These are phyloP conservation scores for Ophion slaviceki DNA, from an alignment of 2,888 invertebrate species.

Conservation along the genomic window DNA sequence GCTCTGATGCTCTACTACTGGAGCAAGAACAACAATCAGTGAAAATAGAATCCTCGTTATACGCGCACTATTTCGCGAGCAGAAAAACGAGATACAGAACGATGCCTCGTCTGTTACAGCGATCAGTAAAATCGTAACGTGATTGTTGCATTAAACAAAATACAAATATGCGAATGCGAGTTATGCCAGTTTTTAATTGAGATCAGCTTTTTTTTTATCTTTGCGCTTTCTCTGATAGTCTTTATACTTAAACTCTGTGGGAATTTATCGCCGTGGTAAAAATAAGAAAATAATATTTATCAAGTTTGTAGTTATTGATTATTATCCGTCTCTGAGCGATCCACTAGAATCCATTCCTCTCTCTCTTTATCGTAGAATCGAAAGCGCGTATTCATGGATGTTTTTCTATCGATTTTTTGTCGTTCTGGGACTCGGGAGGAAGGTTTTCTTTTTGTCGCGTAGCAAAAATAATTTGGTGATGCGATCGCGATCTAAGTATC, in stretches of 20 bases:
- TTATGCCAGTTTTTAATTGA: background rate
- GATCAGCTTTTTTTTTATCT: background rate
- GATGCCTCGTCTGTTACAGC: background rate
- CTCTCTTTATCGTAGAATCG: background rate
- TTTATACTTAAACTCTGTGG: no score
- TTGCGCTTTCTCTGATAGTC: background rate
- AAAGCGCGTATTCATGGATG: background rate
- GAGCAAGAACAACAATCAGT: slow-evolving; percentile 74
- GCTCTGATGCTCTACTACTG: slow-evolving; percentile 77
- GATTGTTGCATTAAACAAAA: slow-evolving; percentile 8
- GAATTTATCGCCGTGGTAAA: background rate
- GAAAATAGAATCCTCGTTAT: slow-evolving; percentile 21
- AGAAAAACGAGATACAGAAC: background rate
- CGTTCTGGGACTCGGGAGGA: background rate
- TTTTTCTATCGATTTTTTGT: background rate
- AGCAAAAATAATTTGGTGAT: background rate
- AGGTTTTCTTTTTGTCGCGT: background rate
- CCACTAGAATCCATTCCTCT: slow-evolving; percentile 4
- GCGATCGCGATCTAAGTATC: no score
- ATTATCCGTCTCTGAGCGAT: slow-evolving; percentile 57
- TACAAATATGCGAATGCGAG: background rate
- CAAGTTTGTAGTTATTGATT: slow-evolving; percentile 49
- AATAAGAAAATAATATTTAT: background rate
- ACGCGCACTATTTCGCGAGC: background rate
- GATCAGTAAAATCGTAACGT: background rate